phyloP scores from a whole-genome alignment of 2,797 vertebrate species.

The Pterois miles region DNA sequence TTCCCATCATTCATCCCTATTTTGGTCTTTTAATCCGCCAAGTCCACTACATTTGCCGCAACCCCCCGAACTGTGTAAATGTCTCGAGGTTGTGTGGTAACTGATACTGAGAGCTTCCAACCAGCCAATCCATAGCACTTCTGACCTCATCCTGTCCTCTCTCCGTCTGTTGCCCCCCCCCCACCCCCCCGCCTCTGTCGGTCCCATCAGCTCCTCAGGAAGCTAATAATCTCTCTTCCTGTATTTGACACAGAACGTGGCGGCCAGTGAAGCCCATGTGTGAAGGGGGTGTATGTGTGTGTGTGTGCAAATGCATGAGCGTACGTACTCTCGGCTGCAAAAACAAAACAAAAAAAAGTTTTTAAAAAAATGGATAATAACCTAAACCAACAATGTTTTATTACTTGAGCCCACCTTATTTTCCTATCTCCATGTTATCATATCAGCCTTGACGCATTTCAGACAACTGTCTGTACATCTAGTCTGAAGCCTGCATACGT shows the following conservation, averaged over 20 bases:
- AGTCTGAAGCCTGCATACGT: background rate
- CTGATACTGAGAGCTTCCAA: constrained; percentile 48
- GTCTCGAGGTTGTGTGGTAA: constrained; percentile 28
- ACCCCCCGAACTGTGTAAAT: constrained; percentile 30
- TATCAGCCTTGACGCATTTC: background rate
- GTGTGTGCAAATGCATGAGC: background rate
- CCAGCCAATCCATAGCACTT: constrained; percentile 26
- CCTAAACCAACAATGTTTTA: background rate
- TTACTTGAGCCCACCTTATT: background rate
- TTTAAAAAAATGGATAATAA: background rate
- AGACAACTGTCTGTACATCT: background rate
- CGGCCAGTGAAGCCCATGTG: constrained; percentile 1
- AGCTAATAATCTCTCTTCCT: constrained; percentile 79
- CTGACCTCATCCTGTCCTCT: constrained; percentile 62
- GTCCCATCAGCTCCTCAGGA: constrained; percentile 65
- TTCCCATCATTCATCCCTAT: constrained; percentile 40
- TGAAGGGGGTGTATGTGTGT: constrained; percentile 5
- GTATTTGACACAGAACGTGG: constrained; percentile 54
- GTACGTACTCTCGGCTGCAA: background rate
- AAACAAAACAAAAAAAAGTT: background rate
- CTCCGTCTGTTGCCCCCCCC: constrained; percentile 9
- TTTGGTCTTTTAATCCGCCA: constrained; percentile 46
- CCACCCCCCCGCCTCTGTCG: background rate
- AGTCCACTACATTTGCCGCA: constrained; percentile 8
- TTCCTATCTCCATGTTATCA: background rate